phyloP scores from a whole-genome alignment of 23 tunicate species.

The Botrylloides violaceus region DNA sequence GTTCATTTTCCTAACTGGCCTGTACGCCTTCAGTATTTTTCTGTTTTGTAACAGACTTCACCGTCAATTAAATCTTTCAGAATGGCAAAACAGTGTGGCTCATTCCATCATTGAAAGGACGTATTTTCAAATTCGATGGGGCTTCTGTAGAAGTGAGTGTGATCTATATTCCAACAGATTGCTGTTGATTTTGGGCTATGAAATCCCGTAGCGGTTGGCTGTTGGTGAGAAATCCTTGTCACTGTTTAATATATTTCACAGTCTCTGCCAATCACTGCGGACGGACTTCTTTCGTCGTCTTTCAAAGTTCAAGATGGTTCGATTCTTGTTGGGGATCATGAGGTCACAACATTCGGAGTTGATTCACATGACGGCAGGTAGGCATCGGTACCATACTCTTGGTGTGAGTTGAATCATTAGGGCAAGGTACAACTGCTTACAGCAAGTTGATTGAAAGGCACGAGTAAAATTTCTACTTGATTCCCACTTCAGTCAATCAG shows the following conservation, averaged over 20 bases:
- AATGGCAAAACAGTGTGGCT: slow-evolving; percentile 66
- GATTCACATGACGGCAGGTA: slow-evolving; percentile 54
- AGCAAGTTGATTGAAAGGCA: background rate
- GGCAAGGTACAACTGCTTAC: no score
- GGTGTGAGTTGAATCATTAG: no score
- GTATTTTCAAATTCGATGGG: slow-evolving; percentile 83
- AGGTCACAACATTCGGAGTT: slow-evolving; percentile 55
- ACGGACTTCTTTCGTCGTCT: slow-evolving; percentile 49
- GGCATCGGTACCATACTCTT: background rate
- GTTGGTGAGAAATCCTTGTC: no score
- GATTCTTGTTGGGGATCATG: slow-evolving; percentile 72
- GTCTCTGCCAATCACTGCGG: slow-evolving; percentile 86
- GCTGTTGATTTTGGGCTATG: background rate
- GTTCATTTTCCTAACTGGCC: no score
- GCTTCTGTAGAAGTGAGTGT: slow-evolving; percentile 57
- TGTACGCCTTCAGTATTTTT: no score
- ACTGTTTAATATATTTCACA: slow-evolving; percentile 10
- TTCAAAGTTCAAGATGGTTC: slow-evolving; percentile 48
- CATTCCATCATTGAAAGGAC: slow-evolving; percentile 80
- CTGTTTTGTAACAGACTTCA: no score
- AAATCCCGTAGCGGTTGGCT: no score
- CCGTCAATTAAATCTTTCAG: no score
- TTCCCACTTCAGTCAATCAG: no score
- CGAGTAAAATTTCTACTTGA: background rate
- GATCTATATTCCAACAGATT: no score